A percentile compares a stretch with the other conserved stretches of the same genome.
Evolutionary conservation across 1,140 invertebrate genomes (phyloP).

Genomic region (Hypsibius dujardini): DNA sequence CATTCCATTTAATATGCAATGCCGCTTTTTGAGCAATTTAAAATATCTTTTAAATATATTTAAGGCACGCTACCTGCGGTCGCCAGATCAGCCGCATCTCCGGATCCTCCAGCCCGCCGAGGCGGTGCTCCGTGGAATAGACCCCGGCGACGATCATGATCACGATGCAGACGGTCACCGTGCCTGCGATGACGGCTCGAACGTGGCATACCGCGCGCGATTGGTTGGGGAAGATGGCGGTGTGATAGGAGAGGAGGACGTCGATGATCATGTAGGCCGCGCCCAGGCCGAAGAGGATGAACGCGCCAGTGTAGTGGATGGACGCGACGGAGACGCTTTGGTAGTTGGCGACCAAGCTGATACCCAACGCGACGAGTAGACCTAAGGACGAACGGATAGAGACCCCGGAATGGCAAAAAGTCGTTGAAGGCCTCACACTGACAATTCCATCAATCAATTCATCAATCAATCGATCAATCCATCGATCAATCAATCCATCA

Average conservation of each 20-base stretch:
- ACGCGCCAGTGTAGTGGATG: not conserved
- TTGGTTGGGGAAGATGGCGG: not conserved
- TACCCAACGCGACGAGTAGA: not conserved
- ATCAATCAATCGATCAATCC: not conserved
- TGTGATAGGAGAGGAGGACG: not conserved
- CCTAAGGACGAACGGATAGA: not conserved
- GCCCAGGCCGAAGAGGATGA: not conserved
- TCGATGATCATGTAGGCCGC: not conserved
- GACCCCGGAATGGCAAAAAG: too few relatives aligned
- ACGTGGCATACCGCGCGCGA: not conserved
- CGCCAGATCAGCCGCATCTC: too few relatives aligned
- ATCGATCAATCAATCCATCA: too few relatives aligned
- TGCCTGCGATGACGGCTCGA: not conserved
- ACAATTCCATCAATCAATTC: not conserved
- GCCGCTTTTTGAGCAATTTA: too few relatives aligned
- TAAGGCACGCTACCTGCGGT: too few relatives aligned
- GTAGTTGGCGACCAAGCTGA: conserved; percentile 1
- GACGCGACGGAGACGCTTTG: not conserved
- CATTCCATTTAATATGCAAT: too few relatives aligned
- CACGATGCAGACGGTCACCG: not conserved
- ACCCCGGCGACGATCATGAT: not conserved
- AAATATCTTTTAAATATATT: too few relatives aligned
- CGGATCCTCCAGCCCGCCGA: not conserved
- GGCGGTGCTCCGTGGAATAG: not conserved
- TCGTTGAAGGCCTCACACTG: not conserved